A percentile compares a stretch with the other conserved stretches of the same genome.
Conservation (phyloP, 2,113 vertebrate genomes). For the Coturnix japonica region DNA sequence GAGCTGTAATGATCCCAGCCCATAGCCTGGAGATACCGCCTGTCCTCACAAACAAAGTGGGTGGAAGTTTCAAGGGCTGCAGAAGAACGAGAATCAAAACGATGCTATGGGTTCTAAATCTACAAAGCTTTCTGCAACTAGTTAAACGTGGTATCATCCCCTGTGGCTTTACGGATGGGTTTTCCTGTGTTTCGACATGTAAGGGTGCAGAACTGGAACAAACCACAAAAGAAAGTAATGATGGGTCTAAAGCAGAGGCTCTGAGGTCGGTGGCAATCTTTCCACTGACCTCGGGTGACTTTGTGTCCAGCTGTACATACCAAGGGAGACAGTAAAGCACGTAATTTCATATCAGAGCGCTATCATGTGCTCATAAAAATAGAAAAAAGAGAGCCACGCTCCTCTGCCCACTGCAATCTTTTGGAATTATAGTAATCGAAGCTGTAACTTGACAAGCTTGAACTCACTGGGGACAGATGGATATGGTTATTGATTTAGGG, state of each 20-base stretch:
- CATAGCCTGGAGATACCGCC: neutral
- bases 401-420: neutral
- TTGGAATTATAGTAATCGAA: neutral
- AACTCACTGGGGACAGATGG: accelerated
- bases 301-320: neutral
- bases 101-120: neutral
- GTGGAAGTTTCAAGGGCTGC: neutral
- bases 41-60: neutral
- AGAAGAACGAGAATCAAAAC: neutral
- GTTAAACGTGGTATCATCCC: neutral
- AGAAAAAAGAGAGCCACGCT: constrained; percentile 33
- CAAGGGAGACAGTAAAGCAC: neutral
- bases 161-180: neutral
- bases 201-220: neutral
- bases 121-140: neutral
- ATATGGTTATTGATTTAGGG: neutral
- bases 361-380: constrained; percentile 53
- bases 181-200: neutral
- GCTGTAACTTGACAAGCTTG: neutral
- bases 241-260: neutral
- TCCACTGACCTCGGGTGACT: neutral
- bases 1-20: neutral
- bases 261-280: constrained; percentile 30
- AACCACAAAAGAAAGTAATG: neutral
- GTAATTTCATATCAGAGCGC: constrained; percentile 40